Conservation (phyloP, 2,888 invertebrate species). For the Caradrina clavipalpis region DNA sequence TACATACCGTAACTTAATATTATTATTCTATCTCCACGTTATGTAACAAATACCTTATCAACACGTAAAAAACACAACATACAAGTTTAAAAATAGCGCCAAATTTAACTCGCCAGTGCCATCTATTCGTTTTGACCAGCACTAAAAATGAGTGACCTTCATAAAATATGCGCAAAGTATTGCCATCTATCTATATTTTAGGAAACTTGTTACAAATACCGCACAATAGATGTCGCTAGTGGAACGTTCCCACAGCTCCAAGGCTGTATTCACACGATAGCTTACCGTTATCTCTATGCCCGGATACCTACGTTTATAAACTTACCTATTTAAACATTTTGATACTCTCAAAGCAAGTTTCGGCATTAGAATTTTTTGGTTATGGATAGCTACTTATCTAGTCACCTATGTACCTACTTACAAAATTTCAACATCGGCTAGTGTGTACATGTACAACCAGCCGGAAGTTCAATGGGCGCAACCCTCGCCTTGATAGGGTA, state of each 20-base stretch:
- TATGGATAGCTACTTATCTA: background rate
- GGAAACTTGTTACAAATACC: slow-evolving; percentile 28
- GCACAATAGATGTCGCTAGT: slow-evolving; percentile 60
- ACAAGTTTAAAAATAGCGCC: slow-evolving; percentile 37
- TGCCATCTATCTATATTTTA: slow-evolving; percentile 44
- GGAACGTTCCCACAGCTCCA: slow-evolving; percentile 53
- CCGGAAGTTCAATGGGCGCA: slow-evolving; percentile 21
- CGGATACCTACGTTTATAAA: slow-evolving; percentile 38
- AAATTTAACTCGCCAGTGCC: slow-evolving; percentile 29
- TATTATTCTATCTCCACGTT: too few species aligned
- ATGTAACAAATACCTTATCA: too few species aligned
- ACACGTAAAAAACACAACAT: background rate
- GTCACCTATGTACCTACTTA: background rate
- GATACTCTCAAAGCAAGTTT: slow-evolving; percentile 15
- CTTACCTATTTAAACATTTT: slow-evolving; percentile 41
- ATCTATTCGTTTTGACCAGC: slow-evolving; percentile 35
- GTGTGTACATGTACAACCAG: slow-evolving; percentile 25
- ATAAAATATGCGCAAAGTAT: background rate
- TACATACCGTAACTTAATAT: too few species aligned
- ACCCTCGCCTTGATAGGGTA: slow-evolving; percentile 7
- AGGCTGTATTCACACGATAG: slow-evolving; percentile 66
- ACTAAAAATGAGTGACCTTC: slow-evolving; percentile 14
- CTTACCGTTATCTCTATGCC: slow-evolving; percentile 61
- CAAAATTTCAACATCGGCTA: slow-evolving; percentile 1
- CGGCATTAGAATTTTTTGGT: background rate